A percentile compares a stretch with the other conserved stretches of the same genome.
phyloP scores from a whole-genome alignment of 2,797 vertebrate genomes.

The Pseudochromis fuscus region DNA sequence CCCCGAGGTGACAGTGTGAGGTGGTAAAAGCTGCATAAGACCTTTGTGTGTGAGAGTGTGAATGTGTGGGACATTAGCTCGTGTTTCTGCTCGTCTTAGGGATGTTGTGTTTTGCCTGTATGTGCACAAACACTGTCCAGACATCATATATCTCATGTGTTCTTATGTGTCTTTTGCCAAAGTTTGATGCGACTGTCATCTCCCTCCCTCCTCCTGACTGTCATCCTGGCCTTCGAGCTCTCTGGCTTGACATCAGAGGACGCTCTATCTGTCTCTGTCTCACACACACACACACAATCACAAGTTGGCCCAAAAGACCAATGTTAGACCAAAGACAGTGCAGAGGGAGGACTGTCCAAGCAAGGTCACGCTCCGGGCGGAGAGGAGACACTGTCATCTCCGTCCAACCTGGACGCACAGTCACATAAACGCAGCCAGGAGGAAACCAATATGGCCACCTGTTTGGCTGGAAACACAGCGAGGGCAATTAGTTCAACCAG shows the following conservation, averaged over 20 bases:
- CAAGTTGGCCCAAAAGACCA: slow-evolving; percentile 68
- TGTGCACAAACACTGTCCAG: background rate
- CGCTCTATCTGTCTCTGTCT: slow-evolving; percentile 25
- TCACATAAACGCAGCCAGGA: slow-evolving; percentile 66
- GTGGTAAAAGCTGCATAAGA: slow-evolving; percentile 45
- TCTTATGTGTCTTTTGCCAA: slow-evolving; percentile 42
- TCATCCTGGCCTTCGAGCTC: slow-evolving; percentile 56
- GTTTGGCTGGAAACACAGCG: slow-evolving; percentile 68
- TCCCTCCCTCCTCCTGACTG: slow-evolving; percentile 34
- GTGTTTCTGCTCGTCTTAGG: slow-evolving; percentile 8
- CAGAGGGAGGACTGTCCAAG: slow-evolving; percentile 34
- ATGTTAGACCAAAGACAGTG: slow-evolving; percentile 67
- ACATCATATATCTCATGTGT: slow-evolving; percentile 28
- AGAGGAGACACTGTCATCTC: slow-evolving; percentile 73
- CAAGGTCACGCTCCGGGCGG: slow-evolving; percentile 72
- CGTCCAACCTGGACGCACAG: slow-evolving; percentile 70
- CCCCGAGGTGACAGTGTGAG: slow-evolving; percentile 36
- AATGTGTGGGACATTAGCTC: slow-evolving; percentile 23
- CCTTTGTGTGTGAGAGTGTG: slow-evolving; percentile 26
- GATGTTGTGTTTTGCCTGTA: slow-evolving; percentile 3
- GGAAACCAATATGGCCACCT: slow-evolving; percentile 76
- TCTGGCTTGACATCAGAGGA: slow-evolving; percentile 72
- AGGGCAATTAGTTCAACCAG: slow-evolving; percentile 75
- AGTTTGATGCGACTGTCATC: slow-evolving; percentile 46
- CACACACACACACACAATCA: slow-evolving; percentile 34